These are phyloP conservation scores for Apolygus lucorum DNA, from an alignment of 1,140 invertebrate genomes.

Conservation along the genomic window DNA sequence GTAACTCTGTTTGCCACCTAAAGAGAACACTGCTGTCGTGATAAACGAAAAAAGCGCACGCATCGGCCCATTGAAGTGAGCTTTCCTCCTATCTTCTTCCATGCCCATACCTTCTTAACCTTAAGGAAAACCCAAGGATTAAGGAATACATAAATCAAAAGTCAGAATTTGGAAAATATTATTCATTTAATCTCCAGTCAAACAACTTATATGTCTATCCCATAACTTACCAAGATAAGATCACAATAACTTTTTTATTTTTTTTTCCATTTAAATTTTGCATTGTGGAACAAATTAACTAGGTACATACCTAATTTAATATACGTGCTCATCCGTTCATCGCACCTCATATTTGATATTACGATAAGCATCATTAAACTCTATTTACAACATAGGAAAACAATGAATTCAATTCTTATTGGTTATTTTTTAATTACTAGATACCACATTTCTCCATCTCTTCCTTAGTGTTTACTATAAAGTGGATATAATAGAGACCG, in stretches of 20 bases:
- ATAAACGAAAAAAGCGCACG: no score
- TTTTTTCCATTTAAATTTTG: neutral
- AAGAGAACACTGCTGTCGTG: no score
- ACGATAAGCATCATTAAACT: no score
- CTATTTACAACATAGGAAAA: conserved; percentile 22
- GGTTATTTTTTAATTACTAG: neutral
- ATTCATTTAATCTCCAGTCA: conserved; percentile 22
- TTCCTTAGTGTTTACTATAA: neutral
- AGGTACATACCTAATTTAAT: no score
- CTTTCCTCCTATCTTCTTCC: no score
- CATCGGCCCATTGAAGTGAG: no score
- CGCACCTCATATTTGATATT: no score
- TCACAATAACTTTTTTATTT: conserved; percentile 16
- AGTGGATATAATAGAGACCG: neutral
- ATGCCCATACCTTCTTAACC: no score
- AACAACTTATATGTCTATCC: conserved; percentile 26
- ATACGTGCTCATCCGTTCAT: neutral
- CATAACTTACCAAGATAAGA: conserved; percentile 24
- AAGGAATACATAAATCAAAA: no score
- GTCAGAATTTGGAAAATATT: conserved; percentile 18
- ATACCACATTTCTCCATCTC: neutral
- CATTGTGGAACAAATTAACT: conserved; percentile 7
- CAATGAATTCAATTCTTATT: neutral
- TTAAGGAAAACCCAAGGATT: no score
- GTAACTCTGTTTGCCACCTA: no score